Evolutionary conservation across 2,888 invertebrate species (phyloP).

Genomic region (Gymnocheta viridis): DNA sequence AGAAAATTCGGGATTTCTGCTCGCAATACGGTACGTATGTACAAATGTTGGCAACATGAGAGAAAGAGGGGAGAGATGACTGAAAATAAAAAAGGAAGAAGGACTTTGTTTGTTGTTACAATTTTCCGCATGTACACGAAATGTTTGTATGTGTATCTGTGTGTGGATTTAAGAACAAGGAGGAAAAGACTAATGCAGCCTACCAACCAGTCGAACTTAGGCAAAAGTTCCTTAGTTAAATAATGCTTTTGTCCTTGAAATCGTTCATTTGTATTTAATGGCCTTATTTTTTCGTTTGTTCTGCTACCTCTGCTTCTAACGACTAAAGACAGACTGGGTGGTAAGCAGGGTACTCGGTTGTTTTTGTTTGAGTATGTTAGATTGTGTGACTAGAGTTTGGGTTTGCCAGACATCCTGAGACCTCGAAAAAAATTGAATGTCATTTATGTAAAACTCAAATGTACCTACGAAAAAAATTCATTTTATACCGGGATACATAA

Average conservation of each 20-base stretch:
- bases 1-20: conserved; percentile 47
- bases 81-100: background rate
- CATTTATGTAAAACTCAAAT: conserved; percentile 60
- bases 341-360: conserved; percentile 57
- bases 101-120: conserved; percentile 28
- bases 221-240: conserved; percentile 66
- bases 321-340: conserved; percentile 52
- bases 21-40: conserved; percentile 1
- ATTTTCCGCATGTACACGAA: conserved; percentile 52
- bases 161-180: background rate
- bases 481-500: background rate
- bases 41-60: background rate
- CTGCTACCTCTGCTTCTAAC: conserved; percentile 12
- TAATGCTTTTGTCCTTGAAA: conserved; percentile 67
- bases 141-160: background rate
- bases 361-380: conserved; percentile 27
- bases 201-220: conserved; percentile 33
- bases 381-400: conserved; percentile 59
- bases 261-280: conserved; percentile 63
- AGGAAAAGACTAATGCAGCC: conserved; percentile 11
- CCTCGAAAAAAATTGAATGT: conserved; percentile 65
- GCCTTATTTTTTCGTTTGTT: conserved; percentile 47
- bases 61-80: background rate
- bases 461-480: background rate
- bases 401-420: conserved; percentile 69